These are phyloP conservation scores for Colossoma macropomum DNA, from an alignment of 2,113 vertebrate genomes.

Conservation along the genomic window DNA sequence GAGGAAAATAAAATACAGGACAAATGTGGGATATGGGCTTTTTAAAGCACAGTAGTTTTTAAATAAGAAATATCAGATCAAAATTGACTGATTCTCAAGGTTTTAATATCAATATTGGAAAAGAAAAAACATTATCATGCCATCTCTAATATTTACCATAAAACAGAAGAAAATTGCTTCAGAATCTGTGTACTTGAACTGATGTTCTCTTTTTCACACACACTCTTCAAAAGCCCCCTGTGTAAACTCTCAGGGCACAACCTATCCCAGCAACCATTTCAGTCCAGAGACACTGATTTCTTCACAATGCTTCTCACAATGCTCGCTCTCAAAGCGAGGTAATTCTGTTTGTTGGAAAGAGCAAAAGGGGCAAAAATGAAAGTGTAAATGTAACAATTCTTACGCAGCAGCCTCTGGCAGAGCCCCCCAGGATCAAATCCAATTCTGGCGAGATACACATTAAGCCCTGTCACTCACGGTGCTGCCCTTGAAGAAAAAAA, in stretches of 20 bases:
- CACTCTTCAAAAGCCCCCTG: background rate
- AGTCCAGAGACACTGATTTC: slow-evolving; percentile 77
- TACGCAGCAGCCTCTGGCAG: slow-evolving; percentile 81
- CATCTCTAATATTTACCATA: background rate
- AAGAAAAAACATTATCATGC: no score
- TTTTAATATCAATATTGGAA: no score
- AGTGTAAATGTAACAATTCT: slow-evolving; percentile 85
- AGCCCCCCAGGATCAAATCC: slow-evolving; percentile 88
- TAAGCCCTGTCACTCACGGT: slow-evolving; percentile 88
- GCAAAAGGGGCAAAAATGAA: slow-evolving; percentile 47
- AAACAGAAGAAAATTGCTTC: slow-evolving; percentile 12
- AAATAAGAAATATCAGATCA: no score
- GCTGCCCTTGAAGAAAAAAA: slow-evolving; percentile 84
- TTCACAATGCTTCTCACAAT: slow-evolving; percentile 69
- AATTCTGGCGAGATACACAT: slow-evolving; percentile 89
- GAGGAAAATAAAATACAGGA: no score
- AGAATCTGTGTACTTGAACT: slow-evolving; percentile 53
- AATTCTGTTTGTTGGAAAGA: slow-evolving; percentile 86
- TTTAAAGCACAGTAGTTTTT: no score
- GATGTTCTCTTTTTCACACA: background rate
- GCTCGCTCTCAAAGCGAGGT: slow-evolving; percentile 72
- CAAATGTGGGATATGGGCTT: no score
- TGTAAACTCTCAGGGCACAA: slow-evolving; percentile 60
- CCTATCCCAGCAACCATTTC: slow-evolving; percentile 72
- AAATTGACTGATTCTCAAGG: no score